Base-by-base conservation (phyloP, 2,113 vertebrate genomes). In the Cebidichthys violaceus region DNA sequence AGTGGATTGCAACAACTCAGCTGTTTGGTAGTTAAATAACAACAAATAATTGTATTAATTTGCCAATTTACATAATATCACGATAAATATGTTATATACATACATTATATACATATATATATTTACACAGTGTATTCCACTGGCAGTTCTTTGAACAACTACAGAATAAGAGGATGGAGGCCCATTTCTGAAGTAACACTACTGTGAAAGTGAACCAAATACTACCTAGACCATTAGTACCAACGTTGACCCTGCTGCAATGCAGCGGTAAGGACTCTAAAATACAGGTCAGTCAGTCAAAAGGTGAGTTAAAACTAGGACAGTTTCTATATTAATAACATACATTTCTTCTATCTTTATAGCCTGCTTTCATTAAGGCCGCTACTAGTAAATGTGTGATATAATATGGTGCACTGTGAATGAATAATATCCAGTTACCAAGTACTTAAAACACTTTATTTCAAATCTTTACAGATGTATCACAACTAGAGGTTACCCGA, bases 381-480 rank as follows among this genome's bases (percentile, higher is more conserved):
- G 20, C 60, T 7, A 64, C 27, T 0, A 29, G 6, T 8, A 69
- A 70, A 33, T 27, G 2, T 22, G 71, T 10, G 14, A 47, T 11
- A 24, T 61, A 76, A 13, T 54, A 52, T 17, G 4, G 2, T 4
- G 1, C 11, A 54, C n/a, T 41, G 11, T 10, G 27, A 70, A 29
- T 31, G 3, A 47, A 72, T 13, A 35, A 68, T 9, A 35, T 61
- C 61, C 60, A 37, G 33, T 67, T 59, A 90, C 59, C 75, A 91
- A 89, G 82, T 93, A 87, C 82, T 92, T 93, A 92, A 94, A 94
- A 94, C 93, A 93, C 90, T 92, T 94, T 94, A 94, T 94, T 94
- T 94, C 89, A 93, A 93, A 94, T 92, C 85, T 94, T 94, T 93
- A 93, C 93, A 94, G 90, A 93, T 92, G 91, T 94, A 93, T 94